phyloP scores from a whole-genome alignment of 2,888 invertebrate genomes.

The Rhogogaster chlorosoma region DNA sequence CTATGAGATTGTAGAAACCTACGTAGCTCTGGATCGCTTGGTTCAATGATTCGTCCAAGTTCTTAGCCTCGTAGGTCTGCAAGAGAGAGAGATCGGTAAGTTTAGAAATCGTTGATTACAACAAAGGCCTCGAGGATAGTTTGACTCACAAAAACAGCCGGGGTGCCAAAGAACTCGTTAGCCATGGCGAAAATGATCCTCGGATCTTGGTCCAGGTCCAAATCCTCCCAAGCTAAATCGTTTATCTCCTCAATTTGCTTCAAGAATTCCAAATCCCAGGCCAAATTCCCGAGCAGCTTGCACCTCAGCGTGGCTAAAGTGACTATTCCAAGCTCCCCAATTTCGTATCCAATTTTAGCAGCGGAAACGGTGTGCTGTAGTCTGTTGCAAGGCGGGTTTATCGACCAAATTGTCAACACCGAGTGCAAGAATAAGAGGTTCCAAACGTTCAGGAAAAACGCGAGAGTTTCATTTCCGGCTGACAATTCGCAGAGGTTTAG shows the following conservation, averaged over 20 bases:
- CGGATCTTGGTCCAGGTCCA: slow-evolving; percentile 71
- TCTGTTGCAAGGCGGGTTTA: slow-evolving; percentile 63
- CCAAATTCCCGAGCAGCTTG: slow-evolving; percentile 67
- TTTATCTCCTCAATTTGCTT: slow-evolving; percentile 70
- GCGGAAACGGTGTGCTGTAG: slow-evolving; percentile 66
- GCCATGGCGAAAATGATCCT: slow-evolving; percentile 72
- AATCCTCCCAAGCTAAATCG: slow-evolving; percentile 72
- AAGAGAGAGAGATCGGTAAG: slow-evolving; percentile 11
- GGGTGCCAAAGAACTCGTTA: slow-evolving; percentile 70
- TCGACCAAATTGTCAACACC: slow-evolving; percentile 67
- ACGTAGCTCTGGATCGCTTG: slow-evolving; percentile 64
- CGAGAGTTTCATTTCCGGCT: slow-evolving; percentile 71
- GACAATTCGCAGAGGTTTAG: slow-evolving; percentile 72
- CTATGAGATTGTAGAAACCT: slow-evolving; percentile 58
- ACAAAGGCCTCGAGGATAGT: slow-evolving; percentile 7
- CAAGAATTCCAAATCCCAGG: slow-evolving; percentile 62
- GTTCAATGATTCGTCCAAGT: slow-evolving; percentile 66
- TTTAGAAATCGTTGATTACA: not conserved
- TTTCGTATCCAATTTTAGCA: slow-evolving; percentile 72
- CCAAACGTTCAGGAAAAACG: slow-evolving; percentile 74
- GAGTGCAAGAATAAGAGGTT: slow-evolving; percentile 75
- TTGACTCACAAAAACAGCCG: slow-evolving; percentile 64
- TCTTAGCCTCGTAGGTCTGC: slow-evolving; percentile 68
- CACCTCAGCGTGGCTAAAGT: slow-evolving; percentile 71
- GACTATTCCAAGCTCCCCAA: slow-evolving; percentile 75